Base-by-base conservation (phyloP, 2,113 vertebrate genomes). In the Siniperca knerii region DNA sequence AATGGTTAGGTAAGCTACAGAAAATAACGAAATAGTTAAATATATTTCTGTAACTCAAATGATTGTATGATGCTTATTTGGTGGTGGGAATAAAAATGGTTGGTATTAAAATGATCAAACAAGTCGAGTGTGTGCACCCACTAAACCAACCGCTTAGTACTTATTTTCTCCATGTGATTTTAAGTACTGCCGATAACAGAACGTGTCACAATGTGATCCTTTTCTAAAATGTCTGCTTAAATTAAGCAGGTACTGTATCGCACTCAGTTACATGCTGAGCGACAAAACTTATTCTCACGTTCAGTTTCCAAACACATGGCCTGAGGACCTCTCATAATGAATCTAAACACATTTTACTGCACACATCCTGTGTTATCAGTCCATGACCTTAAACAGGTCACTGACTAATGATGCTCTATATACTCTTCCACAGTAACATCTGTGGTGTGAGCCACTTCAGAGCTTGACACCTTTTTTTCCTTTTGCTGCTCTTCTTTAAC, bases 371-470 rank as follows among this genome's bases (percentile, higher is more conserved):
- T 79, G 54, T 69, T 52, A 79, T 44, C 68, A 52, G 78, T 37
- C n/a, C 10, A 12, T 70, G 81, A 77, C 81, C 79, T 82, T 40
- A 87, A 87, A 77, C 62, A 58, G 80, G 77, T 76, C 84, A 87
- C 33, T 66, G 86, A 85, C 79, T 78, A 83, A 87, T 71, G 65
- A 74, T 65, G 13, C 57, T 90, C 83, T 82, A 78, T 82, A 72
- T 88, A 73, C 67, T 62, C 62, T 57, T 25, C 55, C 66, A 70
- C 83, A 42, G 37, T 75, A 66, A 67, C 76, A 85, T 73, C 75
- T 91, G 83, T 81, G 79, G 85, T 92, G 80, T 69, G 84, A 86
- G 20, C 42, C 81, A 73, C 72, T 91, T 81, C 67, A 84, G 68
- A 86, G 65, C 25, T 71, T 82, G 82, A 90, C 82, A 86, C 73